Evolutionary conservation across 2,113 vertebrate species (phyloP).

Genomic region (Psammodynastes pulverulentus): DNA sequence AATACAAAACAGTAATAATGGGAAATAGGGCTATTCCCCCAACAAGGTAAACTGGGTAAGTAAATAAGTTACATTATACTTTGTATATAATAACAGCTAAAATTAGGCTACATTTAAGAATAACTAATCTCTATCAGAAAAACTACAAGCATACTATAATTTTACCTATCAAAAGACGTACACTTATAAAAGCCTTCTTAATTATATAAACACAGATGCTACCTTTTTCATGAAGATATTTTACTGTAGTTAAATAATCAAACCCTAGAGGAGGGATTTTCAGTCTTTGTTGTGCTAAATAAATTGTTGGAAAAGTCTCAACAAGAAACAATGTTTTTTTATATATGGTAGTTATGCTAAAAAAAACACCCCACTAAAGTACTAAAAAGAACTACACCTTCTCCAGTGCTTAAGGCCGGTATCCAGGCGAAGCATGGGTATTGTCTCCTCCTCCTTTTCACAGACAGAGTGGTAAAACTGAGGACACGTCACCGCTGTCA

Average conservation of each 20-base stretch:
- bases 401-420: too few species aligned
- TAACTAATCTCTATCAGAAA: neutral
- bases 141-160: neutral
- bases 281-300: neutral
- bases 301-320: neutral
- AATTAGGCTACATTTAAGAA: neutral
- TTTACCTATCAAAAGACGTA: neutral
- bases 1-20: neutral
- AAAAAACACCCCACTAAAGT: neutral
- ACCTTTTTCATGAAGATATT: neutral
- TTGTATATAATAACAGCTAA: neutral
- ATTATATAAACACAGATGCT: neutral
- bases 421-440: too few species aligned
- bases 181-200: neutral
- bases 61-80: neutral
- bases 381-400: too few species aligned
- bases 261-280: neutral
- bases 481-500: too few species aligned
- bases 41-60: neutral
- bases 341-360: neutral
- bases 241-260: neutral
- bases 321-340: neutral
- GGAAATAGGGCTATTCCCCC: neutral
- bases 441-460: too few species aligned
- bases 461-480: too few species aligned